phyloP scores from a whole-genome alignment of 2,113 vertebrate genomes.

The Coracopsis vasa region DNA sequence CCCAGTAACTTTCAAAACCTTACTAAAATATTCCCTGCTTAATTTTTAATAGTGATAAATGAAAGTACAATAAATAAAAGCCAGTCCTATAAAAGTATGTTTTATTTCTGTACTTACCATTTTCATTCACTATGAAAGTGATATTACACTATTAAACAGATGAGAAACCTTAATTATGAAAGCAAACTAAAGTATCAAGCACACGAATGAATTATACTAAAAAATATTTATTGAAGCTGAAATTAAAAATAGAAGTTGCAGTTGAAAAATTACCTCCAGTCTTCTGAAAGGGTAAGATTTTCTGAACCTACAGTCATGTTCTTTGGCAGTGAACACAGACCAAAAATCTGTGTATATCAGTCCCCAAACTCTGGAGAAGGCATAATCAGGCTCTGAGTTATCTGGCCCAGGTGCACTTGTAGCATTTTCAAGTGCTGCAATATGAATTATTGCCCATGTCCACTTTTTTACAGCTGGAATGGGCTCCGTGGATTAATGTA shows the following conservation, averaged over 20 bases:
- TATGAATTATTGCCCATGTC: conserved; percentile 35
- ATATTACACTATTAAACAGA: neutral
- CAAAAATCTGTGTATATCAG: neutral
- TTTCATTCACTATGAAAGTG: neutral
- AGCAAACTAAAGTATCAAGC: neutral
- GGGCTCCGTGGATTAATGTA: conserved; percentile 9
- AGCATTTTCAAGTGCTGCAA: neutral
- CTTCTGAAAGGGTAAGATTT: neutral
- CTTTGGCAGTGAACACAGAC: neutral
- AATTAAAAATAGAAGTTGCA: neutral
- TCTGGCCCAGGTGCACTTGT: neutral
- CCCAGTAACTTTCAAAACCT: neutral
- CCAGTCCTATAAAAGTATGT: neutral
- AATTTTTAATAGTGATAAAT: conserved; percentile 7
- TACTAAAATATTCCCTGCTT: neutral
- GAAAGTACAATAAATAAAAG: conserved; percentile 3
- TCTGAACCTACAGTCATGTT: neutral
- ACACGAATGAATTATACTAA: neutral
- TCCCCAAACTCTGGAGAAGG: neutral
- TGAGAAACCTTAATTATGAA: conserved; percentile 20
- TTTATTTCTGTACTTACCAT: neutral
- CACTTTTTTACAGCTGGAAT: conserved; percentile 30
- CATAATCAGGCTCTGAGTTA: conserved; percentile 40
- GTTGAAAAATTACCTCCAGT: neutral
- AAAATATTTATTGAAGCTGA: neutral